phyloP scores from a whole-genome alignment of 2,888 invertebrate genomes.

The Syritta pipiens region DNA sequence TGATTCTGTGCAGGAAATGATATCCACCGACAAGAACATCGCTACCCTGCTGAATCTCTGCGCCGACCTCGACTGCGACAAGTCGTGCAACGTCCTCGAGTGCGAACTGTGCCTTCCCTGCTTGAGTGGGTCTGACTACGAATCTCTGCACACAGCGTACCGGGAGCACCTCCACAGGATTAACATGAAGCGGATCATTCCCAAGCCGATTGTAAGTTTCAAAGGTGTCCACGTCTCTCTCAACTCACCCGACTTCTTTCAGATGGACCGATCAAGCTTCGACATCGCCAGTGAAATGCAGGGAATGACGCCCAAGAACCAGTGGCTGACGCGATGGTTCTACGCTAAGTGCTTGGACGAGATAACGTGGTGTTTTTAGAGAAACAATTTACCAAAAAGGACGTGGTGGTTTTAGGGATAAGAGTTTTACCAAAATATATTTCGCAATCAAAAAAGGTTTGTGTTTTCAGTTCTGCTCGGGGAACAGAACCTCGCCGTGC shows the following conservation, averaged over 20 bases:
- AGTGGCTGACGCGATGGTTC: conserved; percentile 90
- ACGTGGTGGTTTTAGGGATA: background rate
- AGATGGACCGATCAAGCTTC: conserved; percentile 72
- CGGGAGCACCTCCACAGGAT: conserved; percentile 89
- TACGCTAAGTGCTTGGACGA: conserved; percentile 92
- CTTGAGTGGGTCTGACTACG: conserved; percentile 82
- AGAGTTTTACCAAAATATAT: background rate
- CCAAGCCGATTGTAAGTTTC: conserved; percentile 83
- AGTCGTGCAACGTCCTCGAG: conserved; percentile 83
- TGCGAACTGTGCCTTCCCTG: conserved; percentile 92
- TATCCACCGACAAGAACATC: conserved; percentile 89
- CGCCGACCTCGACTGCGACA: conserved; percentile 80
- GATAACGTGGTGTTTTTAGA: conserved; percentile 85
- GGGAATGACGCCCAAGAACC: conserved; percentile 84
- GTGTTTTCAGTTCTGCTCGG: background rate
- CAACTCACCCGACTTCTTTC: conserved; percentile 39
- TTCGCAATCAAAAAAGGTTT: background rate
- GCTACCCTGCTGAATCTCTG: conserved; percentile 87
- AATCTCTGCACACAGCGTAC: conserved; percentile 84
- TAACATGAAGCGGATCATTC: conserved; percentile 90
- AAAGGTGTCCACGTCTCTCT: background rate
- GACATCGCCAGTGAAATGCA: conserved; percentile 79
- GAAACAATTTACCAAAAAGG: background rate
- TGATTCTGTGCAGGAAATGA: conserved; percentile 82
- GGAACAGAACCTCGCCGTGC: conserved; percentile 30